These are phyloP conservation scores for Unio pictorum DNA, from an alignment of 2,888 invertebrate species.

Conservation along the genomic window DNA sequence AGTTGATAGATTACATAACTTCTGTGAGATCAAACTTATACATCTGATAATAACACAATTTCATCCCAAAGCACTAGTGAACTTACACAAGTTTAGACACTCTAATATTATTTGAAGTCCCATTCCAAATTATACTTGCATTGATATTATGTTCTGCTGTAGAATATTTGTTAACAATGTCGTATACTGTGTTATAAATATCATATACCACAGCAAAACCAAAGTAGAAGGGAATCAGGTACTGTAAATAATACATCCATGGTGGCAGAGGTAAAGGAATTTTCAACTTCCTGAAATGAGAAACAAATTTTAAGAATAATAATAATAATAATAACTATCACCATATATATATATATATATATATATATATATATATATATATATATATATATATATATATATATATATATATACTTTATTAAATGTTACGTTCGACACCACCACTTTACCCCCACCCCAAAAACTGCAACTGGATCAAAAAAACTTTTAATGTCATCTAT, in stretches of 20 bases:
- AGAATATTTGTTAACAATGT: conserved; percentile 18
- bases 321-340: background rate
- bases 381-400: conserved; percentile 4
- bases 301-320: conserved; percentile 7
- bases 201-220: conserved; percentile 64
- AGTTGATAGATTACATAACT: no score
- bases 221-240: conserved; percentile 62
- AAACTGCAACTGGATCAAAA: no score
- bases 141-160: no score
- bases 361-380: conserved; percentile 2
- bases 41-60: no score
- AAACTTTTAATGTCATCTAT: no score
- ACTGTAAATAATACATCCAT: conserved; percentile 47
- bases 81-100: no score
- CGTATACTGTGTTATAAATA: conserved; percentile 42
- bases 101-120: no score
- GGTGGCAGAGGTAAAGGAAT: conserved; percentile 57
- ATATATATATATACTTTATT: background rate
- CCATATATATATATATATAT: background rate
- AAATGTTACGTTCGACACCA: no score
- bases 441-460: no score
- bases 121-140: no score
- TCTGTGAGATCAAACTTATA: no score
- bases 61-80: no score
- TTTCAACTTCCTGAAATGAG: conserved; percentile 48